Evolutionary conservation across 2,888 invertebrate species (phyloP).

Genomic region (Anodontia alba): DNA sequence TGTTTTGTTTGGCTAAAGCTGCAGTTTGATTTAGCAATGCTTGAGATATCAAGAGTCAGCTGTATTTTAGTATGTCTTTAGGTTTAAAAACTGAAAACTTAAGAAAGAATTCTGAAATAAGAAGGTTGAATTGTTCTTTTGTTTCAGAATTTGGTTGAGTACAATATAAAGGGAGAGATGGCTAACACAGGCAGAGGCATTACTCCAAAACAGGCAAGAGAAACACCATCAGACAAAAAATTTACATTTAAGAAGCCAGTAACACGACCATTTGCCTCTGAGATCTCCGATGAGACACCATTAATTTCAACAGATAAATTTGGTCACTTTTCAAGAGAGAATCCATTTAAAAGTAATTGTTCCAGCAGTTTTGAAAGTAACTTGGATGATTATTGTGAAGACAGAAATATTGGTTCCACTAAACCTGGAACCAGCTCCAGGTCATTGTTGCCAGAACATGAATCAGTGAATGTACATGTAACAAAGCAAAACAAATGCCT

Average conservation of each 20-base stretch:
- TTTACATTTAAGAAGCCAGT: not conserved
- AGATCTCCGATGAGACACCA: slow-evolving; percentile 14
- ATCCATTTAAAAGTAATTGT: slow-evolving; percentile 9
- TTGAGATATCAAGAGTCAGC: no score
- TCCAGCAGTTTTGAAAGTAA: not conserved
- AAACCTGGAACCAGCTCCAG: not conserved
- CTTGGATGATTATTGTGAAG: not conserved
- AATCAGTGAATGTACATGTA: not conserved
- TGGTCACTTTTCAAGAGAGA: slow-evolving; percentile 32
- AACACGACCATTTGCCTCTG: not conserved
- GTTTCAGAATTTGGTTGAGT: no score
- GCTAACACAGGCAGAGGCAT: not conserved
- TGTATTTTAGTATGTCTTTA: no score
- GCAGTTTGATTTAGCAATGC: no score
- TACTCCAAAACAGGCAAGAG: not conserved
- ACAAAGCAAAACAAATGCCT: not conserved
- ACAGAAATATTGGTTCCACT: not conserved
- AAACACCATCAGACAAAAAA: slow-evolving; percentile 15
- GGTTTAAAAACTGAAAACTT: no score
- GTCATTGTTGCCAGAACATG: not conserved
- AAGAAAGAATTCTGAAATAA: no score
- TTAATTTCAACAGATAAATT: slow-evolving; percentile 9
- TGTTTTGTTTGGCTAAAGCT: no score
- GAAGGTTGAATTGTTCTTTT: no score
- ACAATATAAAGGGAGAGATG: no score